Evolutionary conservation across 2,888 invertebrate genomes (phyloP), one percentile per base, ranked within the genome.

Genomic region (Reticulitermes lucifugus): DNA sequence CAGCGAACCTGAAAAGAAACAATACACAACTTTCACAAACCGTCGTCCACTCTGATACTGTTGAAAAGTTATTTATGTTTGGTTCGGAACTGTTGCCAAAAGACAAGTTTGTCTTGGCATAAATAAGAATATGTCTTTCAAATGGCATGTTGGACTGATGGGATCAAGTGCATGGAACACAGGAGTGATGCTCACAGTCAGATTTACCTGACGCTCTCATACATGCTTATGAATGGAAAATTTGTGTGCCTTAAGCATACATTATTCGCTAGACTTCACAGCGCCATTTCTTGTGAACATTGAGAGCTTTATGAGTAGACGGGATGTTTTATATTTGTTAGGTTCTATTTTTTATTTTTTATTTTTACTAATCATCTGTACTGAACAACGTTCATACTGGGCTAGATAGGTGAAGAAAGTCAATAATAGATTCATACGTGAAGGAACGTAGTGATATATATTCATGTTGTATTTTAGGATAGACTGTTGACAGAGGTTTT

Each of bases 1-100:
- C 73, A 73, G 73, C 18, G 41, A 21, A 41, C 29, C 77, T 77
- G 77, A 77, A 77, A 77, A n/a, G 41, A 77, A 77, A 51, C 77
- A 77, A 77, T 51, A 46, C 51, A 46, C 9, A 77, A 77, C n/a
- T 46, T 77, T 46, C 77, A 41, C 43, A 46, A n/a, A n/a, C 21
- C 9, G 21, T 51, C 41, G 9, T 77, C 77, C 22, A 35, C n/a
- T n/a, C 21, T 25, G 21, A 14, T n/a, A 77, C 43, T 46, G 77
- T 21, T 22, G 43, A 22, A 77, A 77, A 77, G 46, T 77, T 77
- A 77, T 77, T 77, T 77, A 21, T 77, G 46, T 46, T 22, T 46
- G 21, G 73, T 73, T 46, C 3, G 77, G 46, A 77, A 46, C 77
- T 46, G 46, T 77, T 77, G 77, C 77, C 77, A 77, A 46, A 77